Evolutionary conservation across 2,797 vertebrate species (phyloP).

Genomic region (Mormyrus proboscirostris): DNA sequence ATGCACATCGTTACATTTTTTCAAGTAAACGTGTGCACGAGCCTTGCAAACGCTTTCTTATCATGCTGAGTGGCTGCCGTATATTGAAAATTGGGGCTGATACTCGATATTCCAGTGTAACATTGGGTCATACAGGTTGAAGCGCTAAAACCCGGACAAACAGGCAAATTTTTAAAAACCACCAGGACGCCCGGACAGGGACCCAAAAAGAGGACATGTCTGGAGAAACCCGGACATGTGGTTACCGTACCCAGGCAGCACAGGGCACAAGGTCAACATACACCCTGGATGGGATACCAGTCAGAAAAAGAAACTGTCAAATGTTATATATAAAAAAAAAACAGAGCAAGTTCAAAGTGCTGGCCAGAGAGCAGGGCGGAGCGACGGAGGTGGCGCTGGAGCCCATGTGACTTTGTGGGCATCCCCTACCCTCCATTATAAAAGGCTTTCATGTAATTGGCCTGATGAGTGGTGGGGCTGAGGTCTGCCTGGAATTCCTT

Average conservation of each 20-base stretch:
- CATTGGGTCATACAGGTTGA: not conserved
- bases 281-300: not conserved
- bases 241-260: not conserved
- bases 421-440: not conserved
- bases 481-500: not conserved
- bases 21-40: not conserved
- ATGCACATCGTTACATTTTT: not conserved
- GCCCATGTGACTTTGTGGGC: not conserved
- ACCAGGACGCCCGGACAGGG: too few species aligned
- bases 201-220: not conserved
- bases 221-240: too few species aligned
- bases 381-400: not conserved
- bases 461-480: not conserved
- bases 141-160: not conserved
- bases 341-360: not conserved
- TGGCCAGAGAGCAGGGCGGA: not conserved
- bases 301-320: not conserved
- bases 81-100: not conserved
- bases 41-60: not conserved
- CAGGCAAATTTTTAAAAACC: too few species aligned
- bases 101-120: not conserved
- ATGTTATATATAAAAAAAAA: not conserved
- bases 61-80: not conserved
- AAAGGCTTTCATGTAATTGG: not conserved
- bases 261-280: not conserved